phyloP scores from a whole-genome alignment of 2,888 invertebrate genomes.

The Xylocampa areola region DNA sequence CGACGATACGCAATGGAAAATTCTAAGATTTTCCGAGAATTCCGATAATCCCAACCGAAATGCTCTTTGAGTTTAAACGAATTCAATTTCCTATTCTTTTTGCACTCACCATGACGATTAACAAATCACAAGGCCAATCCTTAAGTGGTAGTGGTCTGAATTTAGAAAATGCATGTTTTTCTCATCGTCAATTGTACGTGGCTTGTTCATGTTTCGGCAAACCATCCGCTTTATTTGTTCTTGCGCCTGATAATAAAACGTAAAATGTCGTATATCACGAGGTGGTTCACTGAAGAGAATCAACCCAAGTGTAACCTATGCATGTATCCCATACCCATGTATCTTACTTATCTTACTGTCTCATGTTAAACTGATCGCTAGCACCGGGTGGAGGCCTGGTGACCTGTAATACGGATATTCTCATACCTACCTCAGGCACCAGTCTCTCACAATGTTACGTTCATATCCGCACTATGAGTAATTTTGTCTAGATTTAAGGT shows the following conservation, averaged over 20 bases:
- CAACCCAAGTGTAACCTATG: not conserved
- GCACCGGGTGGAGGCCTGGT: too few relatives aligned
- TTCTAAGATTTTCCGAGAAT: conserved; percentile 14
- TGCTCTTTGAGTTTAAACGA: conserved; percentile 34
- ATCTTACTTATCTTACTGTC: too few relatives aligned
- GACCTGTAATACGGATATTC: too few relatives aligned
- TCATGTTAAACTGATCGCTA: too few relatives aligned
- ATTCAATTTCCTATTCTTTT: conserved; percentile 38
- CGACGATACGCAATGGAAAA: conserved; percentile 8
- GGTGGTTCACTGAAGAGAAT: not conserved
- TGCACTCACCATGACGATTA: conserved; percentile 23
- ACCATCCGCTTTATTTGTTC: conserved; percentile 11
- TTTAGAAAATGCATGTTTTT: conserved; percentile 12
- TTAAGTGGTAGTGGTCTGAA: conserved; percentile 16
- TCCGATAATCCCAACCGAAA: conserved; percentile 7
- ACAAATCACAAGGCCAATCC: conserved; percentile 17
- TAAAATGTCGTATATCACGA: not conserved
- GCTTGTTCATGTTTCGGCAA: conserved; percentile 4
- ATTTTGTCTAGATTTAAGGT: too few relatives aligned
- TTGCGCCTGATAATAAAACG: conserved; percentile 1
- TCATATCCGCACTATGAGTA: too few relatives aligned
- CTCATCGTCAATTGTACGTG: conserved; percentile 8
- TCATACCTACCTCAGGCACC: too few relatives aligned
- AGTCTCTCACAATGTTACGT: too few relatives aligned
- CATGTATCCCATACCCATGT: too few relatives aligned